Base-by-base conservation (phyloP, 2,113 vertebrate genomes). In the Phylloscopus trochilus region DNA sequence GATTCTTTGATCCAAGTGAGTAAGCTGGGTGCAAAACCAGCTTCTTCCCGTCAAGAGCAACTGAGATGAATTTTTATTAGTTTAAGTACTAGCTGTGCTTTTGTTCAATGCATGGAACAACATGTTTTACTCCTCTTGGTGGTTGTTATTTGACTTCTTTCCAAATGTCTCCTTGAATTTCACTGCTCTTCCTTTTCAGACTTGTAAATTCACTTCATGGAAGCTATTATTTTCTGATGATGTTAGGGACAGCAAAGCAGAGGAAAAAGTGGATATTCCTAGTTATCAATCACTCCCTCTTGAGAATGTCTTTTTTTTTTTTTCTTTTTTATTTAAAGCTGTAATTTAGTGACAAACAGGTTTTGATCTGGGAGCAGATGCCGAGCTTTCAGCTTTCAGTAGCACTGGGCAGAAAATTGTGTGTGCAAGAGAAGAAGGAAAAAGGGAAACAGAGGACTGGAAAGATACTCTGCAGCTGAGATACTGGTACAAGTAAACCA, bases 261-360 rank as follows among this genome's bases (percentile, higher is more conserved):
- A 44, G 3, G 26, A 66, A 86, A 84, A 49, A 6, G 11, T 31
- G 9, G 7, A 3, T 47, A 5, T 81, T 89, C 23, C 4, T 5
- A 13, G 7, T 66, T 73, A 56, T 64, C 16, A 30, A 2, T 23
- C 0, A 0, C 5, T 4, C 6, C 16, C 6, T 2, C 4, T 55
- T 91, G 51, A 27, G 6, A 24, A 11, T 20, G 12, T 55, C 7
- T 43, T 43, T 43, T 43, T 43, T 43, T 17, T 43, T 43, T 43
- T 43, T 43, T 17, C 30, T 62, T 58, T 75, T 77, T 44, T 56
- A 5, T 83, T 72, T 41, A 68, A 77, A 89, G 5, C 11, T 69
- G n/a, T 79, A 60, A 27, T 53, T 68, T 41, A 79, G 33, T 53
- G 26, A n/a, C 14, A 44, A 52, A 37, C 49, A 37, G 3, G 8